Base-by-base conservation (phyloP, 2,888 invertebrate species). In the Bhutanitis thaidina region DNA sequence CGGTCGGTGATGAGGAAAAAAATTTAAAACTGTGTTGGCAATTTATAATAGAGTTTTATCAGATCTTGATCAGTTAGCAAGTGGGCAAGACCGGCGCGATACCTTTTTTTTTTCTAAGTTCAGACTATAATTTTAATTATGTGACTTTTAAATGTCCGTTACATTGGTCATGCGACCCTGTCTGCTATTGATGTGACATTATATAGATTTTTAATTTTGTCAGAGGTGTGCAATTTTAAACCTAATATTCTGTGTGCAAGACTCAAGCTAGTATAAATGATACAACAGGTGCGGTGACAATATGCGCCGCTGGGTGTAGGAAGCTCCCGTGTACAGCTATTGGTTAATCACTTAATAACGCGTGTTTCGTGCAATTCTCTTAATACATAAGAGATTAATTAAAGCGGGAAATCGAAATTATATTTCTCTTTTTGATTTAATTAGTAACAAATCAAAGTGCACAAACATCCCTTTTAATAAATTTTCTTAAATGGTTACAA, bases 21-120 rank as follows among this genome's bases (percentile, higher is more conserved):
- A 63, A 63, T 46, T 13, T 48, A 47, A 62, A 68, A 65, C 60
- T 59, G 54, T 64, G 68, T 65, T 65, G 62, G 66, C 64, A 56
- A 67, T 67, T 69, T 69, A 72, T 69, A 67, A 70, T 62, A 66
- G 60, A 60, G 54, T 51, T 49, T 64, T 62, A 74, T 75, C 74
- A 55, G 51, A 51, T 59, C 57, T 62, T 62, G 63, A 74, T 73
- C 69, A 62, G 61, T 62, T 62, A 57, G 62, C 57, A 63, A 65
- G 57, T 66, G 60, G 64, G 58, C 63, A 59, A 65, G 56, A 65
- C 60, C 61, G 40, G 49, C 53, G 57, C 55, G 57, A 54, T 54
- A 58, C 59, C 35, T 59, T 62, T 67, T 66, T 65, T 62, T 36
- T 40, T 58, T 49, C 40, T 30, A 20, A 40, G 12, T 49, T 50